These are phyloP conservation scores for Andricus curvator DNA, from an alignment of 2,888 invertebrate species.

Conservation along the genomic window DNA sequence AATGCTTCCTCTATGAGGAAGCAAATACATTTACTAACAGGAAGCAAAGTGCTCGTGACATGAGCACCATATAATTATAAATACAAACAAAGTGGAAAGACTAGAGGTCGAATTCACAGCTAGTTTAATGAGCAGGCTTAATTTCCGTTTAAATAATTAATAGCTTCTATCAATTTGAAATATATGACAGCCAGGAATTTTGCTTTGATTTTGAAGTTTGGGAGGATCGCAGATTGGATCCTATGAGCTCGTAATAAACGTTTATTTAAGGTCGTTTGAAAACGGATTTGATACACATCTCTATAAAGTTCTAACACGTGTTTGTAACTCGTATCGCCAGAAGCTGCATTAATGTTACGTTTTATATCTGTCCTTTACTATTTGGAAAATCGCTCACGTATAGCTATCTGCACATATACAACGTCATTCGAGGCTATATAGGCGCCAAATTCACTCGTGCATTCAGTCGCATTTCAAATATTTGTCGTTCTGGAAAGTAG, in stretches of 20 bases:
- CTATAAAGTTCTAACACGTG: neutral
- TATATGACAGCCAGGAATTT: neutral
- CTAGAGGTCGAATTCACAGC: too few species aligned
- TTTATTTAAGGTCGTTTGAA: conserved; percentile 6
- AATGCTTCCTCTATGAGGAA: too few species aligned
- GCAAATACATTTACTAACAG: too few species aligned
- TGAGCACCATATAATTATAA: too few species aligned
- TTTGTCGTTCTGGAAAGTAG: conserved; percentile 44
- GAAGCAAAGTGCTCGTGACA: too few species aligned
- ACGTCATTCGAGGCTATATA: conserved; percentile 40
- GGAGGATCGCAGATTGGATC: neutral
- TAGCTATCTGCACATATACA: neutral
- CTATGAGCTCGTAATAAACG: neutral
- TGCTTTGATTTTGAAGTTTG: neutral
- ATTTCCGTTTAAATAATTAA: too few species aligned
- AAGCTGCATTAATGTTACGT: neutral
- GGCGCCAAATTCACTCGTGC: conserved; percentile 40
- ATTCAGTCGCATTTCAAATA: conserved; percentile 48
- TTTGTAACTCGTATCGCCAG: neutral
- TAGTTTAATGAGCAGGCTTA: too few species aligned
- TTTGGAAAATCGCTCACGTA: neutral
- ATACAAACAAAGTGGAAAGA: too few species aligned
- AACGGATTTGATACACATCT: neutral
- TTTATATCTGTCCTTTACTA: neutral
- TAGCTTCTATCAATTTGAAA: too few species aligned